Base-by-base conservation (phyloP, 2,113 vertebrate species). In the Erythrolamprus reginae region DNA sequence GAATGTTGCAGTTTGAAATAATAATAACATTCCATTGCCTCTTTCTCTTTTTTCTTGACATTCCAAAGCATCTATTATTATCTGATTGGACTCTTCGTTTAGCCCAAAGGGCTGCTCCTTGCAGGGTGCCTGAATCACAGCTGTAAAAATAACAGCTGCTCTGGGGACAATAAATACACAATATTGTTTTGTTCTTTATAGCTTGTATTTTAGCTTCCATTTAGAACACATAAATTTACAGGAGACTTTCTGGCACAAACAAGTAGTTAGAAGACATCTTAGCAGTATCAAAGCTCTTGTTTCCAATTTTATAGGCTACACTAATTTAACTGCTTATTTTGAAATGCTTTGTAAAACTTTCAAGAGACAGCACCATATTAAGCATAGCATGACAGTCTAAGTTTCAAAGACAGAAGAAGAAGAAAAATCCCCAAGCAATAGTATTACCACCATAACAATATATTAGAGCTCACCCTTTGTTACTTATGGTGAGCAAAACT, bases 141-240 rank as follows among this genome's bases (percentile, higher is more conserved):
- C 93, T 95, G 92, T 92, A 90, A 93, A 95, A 96, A 96, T 90
- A 95, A 87, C 89, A 92, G 42, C 77, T 93, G 89, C 28, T 82
- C 89, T 61, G 89, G 70, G 55, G 58, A 38, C 26, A 52, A 56
- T 7, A n/a, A 86, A 92, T 0, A 1, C 88, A 90, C 90, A 92
- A 12, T 33, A 90, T 50, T 90, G 77, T 83, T 85, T 91, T 15
- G 83, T 56, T 77, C 84, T 90, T 88, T n/a, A 92, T 84, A 95
- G 89, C 93, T 4, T 7, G 83, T 3, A 24, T 86, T 50, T 88
- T 91, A 52, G 87, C 50, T 90, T 33, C 87, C 33, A 77, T 88
- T 92, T 55, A 45, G 88, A 94, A 0, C 7, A 87, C 47, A 26
- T 86, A 88, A n/a, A 89, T 91, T 91, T 84, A 88, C 83, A 51